Evolutionary conservation across 2,888 invertebrate species (phyloP).

Genomic region (Plebejus melissa): DNA sequence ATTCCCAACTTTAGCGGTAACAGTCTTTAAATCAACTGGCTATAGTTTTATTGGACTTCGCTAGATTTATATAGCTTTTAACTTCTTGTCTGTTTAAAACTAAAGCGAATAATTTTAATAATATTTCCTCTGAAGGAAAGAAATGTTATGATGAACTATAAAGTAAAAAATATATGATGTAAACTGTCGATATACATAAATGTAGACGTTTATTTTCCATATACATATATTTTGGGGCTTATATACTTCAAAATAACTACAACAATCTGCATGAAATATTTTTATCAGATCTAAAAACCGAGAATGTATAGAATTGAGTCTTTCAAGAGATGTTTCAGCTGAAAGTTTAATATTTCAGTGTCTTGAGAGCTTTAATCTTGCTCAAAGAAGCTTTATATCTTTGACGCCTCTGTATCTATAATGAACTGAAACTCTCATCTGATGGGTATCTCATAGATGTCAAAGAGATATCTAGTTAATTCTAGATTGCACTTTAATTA

Average conservation of each 20-base stretch:
- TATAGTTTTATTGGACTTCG: constrained; percentile 7
- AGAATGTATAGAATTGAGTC: neutral
- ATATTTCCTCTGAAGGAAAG: neutral
- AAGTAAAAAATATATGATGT: neutral
- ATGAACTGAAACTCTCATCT: neutral
- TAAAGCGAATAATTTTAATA: neutral
- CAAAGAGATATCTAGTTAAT: neutral
- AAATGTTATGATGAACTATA: neutral
- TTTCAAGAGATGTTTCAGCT: neutral
- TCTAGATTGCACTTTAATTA: neutral
- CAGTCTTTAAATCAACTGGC: constrained; percentile 12
- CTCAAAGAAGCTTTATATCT: constrained; percentile 10
- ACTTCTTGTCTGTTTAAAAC: neutral
- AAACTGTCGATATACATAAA: too few relatives aligned
- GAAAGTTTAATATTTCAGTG: constrained; percentile 17
- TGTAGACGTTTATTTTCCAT: too few relatives aligned
- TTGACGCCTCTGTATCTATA: neutral
- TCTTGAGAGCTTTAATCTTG: constrained; percentile 16
- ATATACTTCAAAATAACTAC: neutral
- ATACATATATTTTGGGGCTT: too few relatives aligned
- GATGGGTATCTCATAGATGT: neutral
- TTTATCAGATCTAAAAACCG: neutral
- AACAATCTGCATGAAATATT: neutral
- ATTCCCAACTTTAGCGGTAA: constrained; percentile 35
- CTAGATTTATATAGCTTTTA: neutral